These are phyloP conservation scores for Asteroscopus sphinx DNA, from an alignment of 2,888 invertebrate species.

Conservation along the genomic window DNA sequence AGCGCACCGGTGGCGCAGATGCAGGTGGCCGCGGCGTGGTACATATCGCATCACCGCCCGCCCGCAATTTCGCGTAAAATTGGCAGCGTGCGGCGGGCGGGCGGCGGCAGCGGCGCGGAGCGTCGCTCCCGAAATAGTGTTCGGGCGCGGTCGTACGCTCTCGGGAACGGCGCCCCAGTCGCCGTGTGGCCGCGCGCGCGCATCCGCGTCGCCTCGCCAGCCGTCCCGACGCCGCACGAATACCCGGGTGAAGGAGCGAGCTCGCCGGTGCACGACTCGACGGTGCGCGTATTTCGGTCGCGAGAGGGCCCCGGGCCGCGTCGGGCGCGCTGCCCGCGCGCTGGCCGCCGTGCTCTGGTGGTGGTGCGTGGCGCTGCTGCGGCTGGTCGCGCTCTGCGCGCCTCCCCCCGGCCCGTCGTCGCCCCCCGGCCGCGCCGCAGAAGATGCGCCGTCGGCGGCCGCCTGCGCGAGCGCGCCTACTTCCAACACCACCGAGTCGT, in stretches of 20 bases:
- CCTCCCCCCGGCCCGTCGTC: conserved; percentile 85
- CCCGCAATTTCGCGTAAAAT: conserved; percentile 90
- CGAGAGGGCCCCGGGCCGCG: conserved; percentile 86
- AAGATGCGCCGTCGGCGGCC: conserved; percentile 83
- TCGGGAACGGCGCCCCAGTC: conserved; percentile 87
- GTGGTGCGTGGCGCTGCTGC: conserved; percentile 89
- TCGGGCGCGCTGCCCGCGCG: conserved; percentile 87
- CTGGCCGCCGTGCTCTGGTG: conserved; percentile 89
- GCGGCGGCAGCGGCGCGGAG: conserved; percentile 85
- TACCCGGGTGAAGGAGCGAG: conserved; percentile 78
- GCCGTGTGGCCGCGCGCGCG: conserved; percentile 89
- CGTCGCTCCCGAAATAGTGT: conserved; percentile 89
- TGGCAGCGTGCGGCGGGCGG: conserved; percentile 88
- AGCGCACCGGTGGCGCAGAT: conserved; percentile 64
- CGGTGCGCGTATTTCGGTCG: conserved; percentile 88
- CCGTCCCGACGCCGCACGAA: conserved; percentile 77
- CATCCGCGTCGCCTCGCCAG: conserved; percentile 85
- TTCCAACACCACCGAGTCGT: conserved; percentile 79
- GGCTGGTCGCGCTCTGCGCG: conserved; percentile 87
- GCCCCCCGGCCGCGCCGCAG: conserved; percentile 84
- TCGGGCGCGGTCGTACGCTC: conserved; percentile 86
- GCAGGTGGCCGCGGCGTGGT: conserved; percentile 79
- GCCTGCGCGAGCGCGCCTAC: conserved; percentile 82
- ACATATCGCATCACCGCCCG: conserved; percentile 90
- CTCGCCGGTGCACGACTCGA: conserved; percentile 77